phyloP scores from a whole-genome alignment of 2,113 vertebrate species.

The Hiodon tergisus region DNA sequence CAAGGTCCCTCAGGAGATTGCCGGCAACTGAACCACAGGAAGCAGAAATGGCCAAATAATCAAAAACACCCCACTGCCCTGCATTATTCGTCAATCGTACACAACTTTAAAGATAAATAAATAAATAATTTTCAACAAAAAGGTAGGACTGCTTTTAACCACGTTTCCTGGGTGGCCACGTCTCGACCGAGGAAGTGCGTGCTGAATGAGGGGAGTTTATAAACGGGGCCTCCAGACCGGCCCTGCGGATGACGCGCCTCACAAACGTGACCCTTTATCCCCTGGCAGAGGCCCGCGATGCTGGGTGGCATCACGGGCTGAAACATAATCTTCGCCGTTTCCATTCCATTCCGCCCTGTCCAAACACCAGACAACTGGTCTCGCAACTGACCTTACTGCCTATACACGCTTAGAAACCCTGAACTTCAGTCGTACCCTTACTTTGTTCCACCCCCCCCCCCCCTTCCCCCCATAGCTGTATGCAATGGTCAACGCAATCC shows the following conservation, averaged over 20 bases:
- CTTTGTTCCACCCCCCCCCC: too few species aligned
- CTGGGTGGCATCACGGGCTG: constrained; percentile 29
- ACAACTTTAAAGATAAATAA: constrained; percentile 25
- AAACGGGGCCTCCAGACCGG: constrained; percentile 27
- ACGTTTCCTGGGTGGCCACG: background rate
- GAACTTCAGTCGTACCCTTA: too few species aligned
- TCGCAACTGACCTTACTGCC: constrained; percentile 8
- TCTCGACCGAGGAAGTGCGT: constrained; percentile 6
- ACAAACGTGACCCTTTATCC: constrained; percentile 39
- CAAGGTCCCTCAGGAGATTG: constrained; percentile 37
- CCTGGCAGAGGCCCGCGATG: constrained; percentile 24
- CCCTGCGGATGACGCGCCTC: constrained; percentile 38
- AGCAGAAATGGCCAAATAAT: constrained; percentile 54
- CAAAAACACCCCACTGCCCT: constrained; percentile 51
- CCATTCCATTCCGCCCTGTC: constrained; percentile 38
- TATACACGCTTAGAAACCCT: background rate
- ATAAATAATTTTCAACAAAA: constrained; percentile 25
- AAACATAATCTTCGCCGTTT: constrained; percentile 49
- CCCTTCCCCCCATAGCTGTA: too few species aligned
- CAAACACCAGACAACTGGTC: constrained; percentile 43
- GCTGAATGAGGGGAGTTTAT: constrained; percentile 40
- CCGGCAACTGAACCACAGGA: constrained; percentile 49
- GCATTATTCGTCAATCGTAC: constrained; percentile 43
- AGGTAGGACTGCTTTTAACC: constrained; percentile 22
- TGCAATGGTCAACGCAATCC: too few species aligned